A percentile compares a stretch with the other conserved stretches of the same genome.
Conservation (phyloP, 2,113 vertebrate genomes). For the Hyperopisus bebe region DNA sequence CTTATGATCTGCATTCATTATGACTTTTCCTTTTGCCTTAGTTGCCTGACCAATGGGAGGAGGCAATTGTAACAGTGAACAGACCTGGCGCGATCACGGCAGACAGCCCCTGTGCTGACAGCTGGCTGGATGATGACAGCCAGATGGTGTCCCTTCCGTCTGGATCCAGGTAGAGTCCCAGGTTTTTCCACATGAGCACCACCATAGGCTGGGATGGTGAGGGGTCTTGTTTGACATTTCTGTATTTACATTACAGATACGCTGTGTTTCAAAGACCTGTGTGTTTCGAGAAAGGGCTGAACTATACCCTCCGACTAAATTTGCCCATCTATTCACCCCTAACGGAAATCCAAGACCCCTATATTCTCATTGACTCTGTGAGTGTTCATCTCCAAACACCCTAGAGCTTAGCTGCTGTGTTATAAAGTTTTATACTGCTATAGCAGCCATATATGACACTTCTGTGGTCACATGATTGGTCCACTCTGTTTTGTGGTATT, state of each 20-base stretch:
- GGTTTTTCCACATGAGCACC: not conserved
- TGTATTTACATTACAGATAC: constrained; percentile 56
- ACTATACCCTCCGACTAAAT: constrained; percentile 85
- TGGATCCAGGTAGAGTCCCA: constrained; percentile 71
- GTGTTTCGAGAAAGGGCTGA: constrained; percentile 85
- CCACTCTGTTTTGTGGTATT: not conserved
- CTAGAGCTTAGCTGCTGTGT: not conserved
- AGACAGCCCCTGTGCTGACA: constrained; percentile 87
- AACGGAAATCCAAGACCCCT: constrained; percentile 74
- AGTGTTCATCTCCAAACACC: constrained; percentile 41
- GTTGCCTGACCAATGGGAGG: constrained; percentile 94
- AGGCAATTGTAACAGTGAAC: constrained; percentile 76
- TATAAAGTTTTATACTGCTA: not conserved
- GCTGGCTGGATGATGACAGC: constrained; percentile 85
- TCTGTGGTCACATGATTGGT: not conserved
- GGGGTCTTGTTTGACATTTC: constrained; percentile 19
- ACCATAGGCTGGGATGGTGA: not conserved
- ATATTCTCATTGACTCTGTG: constrained; percentile 91
- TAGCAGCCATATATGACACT: not conserved
- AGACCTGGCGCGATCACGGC: constrained; percentile 75
- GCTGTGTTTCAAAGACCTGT: constrained; percentile 76
- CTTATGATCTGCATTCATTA: not conserved
- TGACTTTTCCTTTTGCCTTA: constrained; percentile 39
- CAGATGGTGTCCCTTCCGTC: constrained; percentile 82
- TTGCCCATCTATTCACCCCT: constrained; percentile 75